Percentiles rank a stretch among this genome's conserved stretches.
Evolutionary conservation across 2,113 vertebrate genomes (phyloP).

Genomic region (Mormoops blainvillei): DNA sequence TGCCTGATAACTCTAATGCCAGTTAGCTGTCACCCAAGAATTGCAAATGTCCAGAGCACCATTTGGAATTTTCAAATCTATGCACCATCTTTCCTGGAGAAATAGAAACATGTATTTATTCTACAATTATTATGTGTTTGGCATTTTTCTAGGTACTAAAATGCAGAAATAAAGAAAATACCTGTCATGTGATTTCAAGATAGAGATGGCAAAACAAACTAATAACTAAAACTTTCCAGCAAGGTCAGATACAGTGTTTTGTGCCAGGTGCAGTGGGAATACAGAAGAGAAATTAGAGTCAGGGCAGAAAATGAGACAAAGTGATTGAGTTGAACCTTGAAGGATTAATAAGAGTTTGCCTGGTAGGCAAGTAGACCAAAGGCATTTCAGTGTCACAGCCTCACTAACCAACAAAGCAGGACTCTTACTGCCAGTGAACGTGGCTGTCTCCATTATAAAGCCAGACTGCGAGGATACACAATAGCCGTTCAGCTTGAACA

Average conservation of each 20-base stretch:
- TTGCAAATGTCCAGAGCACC: not conserved
- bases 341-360: not conserved
- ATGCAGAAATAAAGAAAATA: not conserved
- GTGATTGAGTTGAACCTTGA: not conserved
- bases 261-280: not conserved
- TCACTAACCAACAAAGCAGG: slow-evolving; percentile 16
- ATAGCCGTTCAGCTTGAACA: not conserved
- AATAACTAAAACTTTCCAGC: not conserved
- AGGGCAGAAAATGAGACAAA: not conserved
- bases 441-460: not conserved
- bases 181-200: not conserved
- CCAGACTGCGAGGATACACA: not conserved
- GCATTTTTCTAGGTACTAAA: not conserved
- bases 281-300: not conserved
- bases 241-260: not conserved
- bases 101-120: not conserved
- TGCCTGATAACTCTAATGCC: not conserved
- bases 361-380: not conserved
- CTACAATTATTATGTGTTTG: not conserved
- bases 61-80: not conserved
- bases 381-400: not conserved
- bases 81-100: not conserved
- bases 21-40: not conserved
- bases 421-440: not conserved
- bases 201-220: not conserved